phyloP scores from a whole-genome alignment of 2,797 vertebrate species.

The Toxotes lorentzi region DNA sequence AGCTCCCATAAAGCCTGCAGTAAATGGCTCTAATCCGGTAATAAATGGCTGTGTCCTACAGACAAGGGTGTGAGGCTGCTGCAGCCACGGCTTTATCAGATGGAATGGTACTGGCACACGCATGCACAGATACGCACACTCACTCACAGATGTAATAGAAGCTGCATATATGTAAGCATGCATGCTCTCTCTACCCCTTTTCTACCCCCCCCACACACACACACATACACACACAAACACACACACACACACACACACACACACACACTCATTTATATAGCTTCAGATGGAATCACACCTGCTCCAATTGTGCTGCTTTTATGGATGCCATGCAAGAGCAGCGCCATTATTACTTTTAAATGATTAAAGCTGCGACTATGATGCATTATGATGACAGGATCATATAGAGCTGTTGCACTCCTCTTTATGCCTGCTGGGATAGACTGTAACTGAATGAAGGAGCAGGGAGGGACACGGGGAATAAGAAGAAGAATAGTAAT shows the following conservation, averaged over 20 bases:
- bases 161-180: slow-evolving; percentile 56
- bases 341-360: slow-evolving; percentile 82
- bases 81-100: slow-evolving; percentile 85
- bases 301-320: slow-evolving; percentile 78
- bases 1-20: slow-evolving; percentile 88
- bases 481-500: slow-evolving; percentile 80
- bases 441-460: slow-evolving; percentile 78
- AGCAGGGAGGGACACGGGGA: slow-evolving; percentile 63
- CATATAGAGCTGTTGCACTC: slow-evolving; percentile 72
- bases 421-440: slow-evolving; percentile 72
- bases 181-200: slow-evolving; percentile 14
- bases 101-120: slow-evolving; percentile 79
- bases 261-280: slow-evolving; percentile 58
- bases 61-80: slow-evolving; percentile 87
- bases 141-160: slow-evolving; percentile 77
- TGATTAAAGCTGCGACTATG: slow-evolving; percentile 80
- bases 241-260: slow-evolving; percentile 23
- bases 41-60: slow-evolving; percentile 89
- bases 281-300: slow-evolving; percentile 82
- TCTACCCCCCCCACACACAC: no score
- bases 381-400: slow-evolving; percentile 83
- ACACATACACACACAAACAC: slow-evolving; percentile 20
- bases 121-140: slow-evolving; percentile 40
- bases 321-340: slow-evolving; percentile 82
- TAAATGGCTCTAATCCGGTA: slow-evolving; percentile 90